Base-by-base conservation (phyloP, 2,888 invertebrate species). In the Neoascia interrupta region DNA sequence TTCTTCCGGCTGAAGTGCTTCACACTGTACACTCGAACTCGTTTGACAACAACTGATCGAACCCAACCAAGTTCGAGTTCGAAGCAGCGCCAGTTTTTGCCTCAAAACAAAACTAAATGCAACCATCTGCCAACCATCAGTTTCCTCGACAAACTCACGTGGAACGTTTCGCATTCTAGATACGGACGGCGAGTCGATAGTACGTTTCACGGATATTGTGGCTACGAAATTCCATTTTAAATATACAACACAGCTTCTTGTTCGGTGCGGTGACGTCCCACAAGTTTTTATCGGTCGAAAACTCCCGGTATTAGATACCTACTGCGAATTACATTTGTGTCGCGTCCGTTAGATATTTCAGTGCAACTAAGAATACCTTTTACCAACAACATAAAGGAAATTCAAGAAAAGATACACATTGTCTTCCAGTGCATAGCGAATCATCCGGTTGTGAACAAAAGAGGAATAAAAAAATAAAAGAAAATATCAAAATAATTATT, bases 381-480 rank as follows among this genome's bases (percentile, higher is more conserved):
- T 41, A 43, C n/a, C 39, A 58, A 18, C 45, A 41, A 51, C 11
- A 5, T 16, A 53, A 53, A 64, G 31, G 23, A 66, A 45, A 26
- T 31, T 4, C 5, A 49, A 10, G n/a, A 19, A 68, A 64, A 76
- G 70, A 70, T 53, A 76, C 51, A 64, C 64, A 58, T 66, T 70
- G 64, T 60, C 53, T 53, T 70, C 51, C 47, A 60, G 63, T 76
- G 70, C 58, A 70, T 58, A 72, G 54, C 63, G 34, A 72, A 39
- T 72, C 72, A 72, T 31, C 63, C 72, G 72, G 54, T 70, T 70
- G 61, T 51, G 41, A 51, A 63, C 36, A 54, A 74, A 51, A 51
- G 37, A 73, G 16, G 36, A 51, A 36, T 6, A 37, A 54, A 53
- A 56, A 37, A 51, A 49, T 5, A 36, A 6, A 54, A 56, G 16